A percentile compares a stretch with the other conserved stretches of the same genome.
phyloP scores from a whole-genome alignment of 2,797 vertebrate genomes.

The Etheostoma nigrum region DNA sequence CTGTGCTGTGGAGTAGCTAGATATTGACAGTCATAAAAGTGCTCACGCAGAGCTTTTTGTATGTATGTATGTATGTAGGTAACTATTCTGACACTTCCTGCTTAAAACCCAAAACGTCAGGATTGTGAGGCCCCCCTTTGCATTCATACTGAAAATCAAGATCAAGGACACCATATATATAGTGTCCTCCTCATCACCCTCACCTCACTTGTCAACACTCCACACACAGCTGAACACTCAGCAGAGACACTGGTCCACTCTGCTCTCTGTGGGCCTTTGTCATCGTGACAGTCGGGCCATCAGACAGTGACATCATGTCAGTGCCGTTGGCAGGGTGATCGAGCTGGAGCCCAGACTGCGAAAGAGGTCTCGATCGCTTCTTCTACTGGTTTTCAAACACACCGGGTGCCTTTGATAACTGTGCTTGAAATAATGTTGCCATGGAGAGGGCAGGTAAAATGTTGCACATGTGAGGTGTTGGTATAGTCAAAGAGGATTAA shows the following conservation, averaged over 20 bases:
- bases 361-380: neutral
- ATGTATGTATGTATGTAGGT: too few relatives aligned
- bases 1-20: too few relatives aligned
- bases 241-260: neutral
- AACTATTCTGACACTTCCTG: too few relatives aligned
- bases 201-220: neutral
- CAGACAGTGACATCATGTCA: slow-evolving; percentile 12
- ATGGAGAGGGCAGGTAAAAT: neutral
- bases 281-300: neutral
- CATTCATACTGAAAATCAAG: too few relatives aligned
- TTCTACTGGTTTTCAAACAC: neutral
- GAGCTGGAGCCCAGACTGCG: slow-evolving; percentile 9
- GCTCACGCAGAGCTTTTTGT: too few relatives aligned
- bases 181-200: neutral
- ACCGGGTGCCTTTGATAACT: neutral
- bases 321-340: slow-evolving; percentile 5
- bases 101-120: too few relatives aligned
- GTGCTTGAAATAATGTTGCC: neutral
- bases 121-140: too few relatives aligned
- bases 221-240: neutral
- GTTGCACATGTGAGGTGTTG: neutral
- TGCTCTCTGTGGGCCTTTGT: slow-evolving; percentile 5
- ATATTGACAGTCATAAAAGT: too few relatives aligned
- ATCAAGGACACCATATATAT: too few relatives aligned
- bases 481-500: neutral